These are phyloP conservation scores for Sapayoa aenigma DNA, from an alignment of 2,113 vertebrate genomes.

Conservation along the genomic window DNA sequence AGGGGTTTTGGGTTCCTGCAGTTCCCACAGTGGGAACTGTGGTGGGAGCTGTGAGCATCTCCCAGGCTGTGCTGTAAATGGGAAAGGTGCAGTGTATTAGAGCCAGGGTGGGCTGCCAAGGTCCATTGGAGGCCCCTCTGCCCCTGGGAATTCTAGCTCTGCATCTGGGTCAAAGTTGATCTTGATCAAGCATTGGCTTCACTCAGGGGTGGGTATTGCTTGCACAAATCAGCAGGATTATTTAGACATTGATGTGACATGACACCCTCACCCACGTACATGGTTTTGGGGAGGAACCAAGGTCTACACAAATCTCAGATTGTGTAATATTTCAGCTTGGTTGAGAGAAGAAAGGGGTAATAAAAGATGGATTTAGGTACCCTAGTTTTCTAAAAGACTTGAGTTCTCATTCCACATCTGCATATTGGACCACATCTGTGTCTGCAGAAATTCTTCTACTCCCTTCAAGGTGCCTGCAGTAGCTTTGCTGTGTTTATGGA, in stretches of 20 bases:
- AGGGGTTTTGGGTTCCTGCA: rapidly evolving
- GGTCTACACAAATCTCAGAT: background rate
- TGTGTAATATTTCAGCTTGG: background rate
- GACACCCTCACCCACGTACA: rapidly evolving
- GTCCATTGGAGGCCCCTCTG: background rate
- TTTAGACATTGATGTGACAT: rapidly evolving
- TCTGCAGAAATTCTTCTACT: background rate
- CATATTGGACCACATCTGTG: background rate
- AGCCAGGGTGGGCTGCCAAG: background rate
- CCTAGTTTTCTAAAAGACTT: background rate
- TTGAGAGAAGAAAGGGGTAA: background rate
- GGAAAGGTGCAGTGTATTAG: background rate
- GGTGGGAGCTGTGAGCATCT: background rate
- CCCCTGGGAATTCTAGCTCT: background rate
- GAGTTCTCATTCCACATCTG: background rate
- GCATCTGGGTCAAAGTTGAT: background rate
- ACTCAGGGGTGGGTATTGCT: background rate
- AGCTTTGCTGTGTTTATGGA: background rate
- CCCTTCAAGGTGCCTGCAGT: background rate
- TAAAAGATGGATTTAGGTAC: background rate
- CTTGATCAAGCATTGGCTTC: background rate
- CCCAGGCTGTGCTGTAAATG: background rate
- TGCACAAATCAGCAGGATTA: background rate
- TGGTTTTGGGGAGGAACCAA: background rate
- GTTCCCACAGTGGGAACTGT: background rate